Conservation (phyloP, 2,797 vertebrate genomes). For the Clarias laeviceps region DNA sequence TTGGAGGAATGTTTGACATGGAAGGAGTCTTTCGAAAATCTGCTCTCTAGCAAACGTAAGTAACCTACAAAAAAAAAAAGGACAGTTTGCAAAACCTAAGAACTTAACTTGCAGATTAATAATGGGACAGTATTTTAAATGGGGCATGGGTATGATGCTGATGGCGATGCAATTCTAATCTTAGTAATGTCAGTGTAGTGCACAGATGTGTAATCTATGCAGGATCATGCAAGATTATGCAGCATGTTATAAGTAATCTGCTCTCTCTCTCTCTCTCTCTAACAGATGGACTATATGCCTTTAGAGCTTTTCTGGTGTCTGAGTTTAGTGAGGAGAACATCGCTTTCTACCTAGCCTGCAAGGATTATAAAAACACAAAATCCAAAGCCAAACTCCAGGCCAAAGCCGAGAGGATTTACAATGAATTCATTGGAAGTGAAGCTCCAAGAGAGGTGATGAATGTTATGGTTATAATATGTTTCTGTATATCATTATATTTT, state of each 20-base stretch:
- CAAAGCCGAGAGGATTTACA: slow-evolving; percentile 91
- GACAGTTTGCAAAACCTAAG: background rate
- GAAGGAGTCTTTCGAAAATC: slow-evolving; percentile 90
- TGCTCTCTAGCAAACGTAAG: slow-evolving; percentile 94
- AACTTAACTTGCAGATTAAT: background rate
- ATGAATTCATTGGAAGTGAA: slow-evolving; percentile 89
- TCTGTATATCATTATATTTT: background rate
- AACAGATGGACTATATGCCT: slow-evolving; percentile 90
- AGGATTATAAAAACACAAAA: slow-evolving; percentile 89
- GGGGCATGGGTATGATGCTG: slow-evolving; percentile 8
- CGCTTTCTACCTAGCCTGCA: slow-evolving; percentile 94
- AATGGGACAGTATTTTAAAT: background rate
- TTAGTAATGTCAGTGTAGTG: slow-evolving; percentile 31
- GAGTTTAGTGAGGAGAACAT: slow-evolving; percentile 98
- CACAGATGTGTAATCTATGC: slow-evolving; percentile 41
- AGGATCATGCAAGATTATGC: slow-evolving; percentile 44
- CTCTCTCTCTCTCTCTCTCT: slow-evolving; percentile 27
- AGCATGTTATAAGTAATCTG: slow-evolving; percentile 50
- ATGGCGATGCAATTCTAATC: slow-evolving; percentile 25
- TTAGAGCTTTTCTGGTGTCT: slow-evolving; percentile 89
- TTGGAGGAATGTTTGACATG: slow-evolving; percentile 87
- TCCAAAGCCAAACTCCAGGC: slow-evolving; percentile 78
- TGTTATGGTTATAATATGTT: background rate
- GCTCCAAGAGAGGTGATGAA: slow-evolving; percentile 89
- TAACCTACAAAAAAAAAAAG: background rate